Conservation (phyloP, 2,797 vertebrate species). For the Falco concolor region DNA sequence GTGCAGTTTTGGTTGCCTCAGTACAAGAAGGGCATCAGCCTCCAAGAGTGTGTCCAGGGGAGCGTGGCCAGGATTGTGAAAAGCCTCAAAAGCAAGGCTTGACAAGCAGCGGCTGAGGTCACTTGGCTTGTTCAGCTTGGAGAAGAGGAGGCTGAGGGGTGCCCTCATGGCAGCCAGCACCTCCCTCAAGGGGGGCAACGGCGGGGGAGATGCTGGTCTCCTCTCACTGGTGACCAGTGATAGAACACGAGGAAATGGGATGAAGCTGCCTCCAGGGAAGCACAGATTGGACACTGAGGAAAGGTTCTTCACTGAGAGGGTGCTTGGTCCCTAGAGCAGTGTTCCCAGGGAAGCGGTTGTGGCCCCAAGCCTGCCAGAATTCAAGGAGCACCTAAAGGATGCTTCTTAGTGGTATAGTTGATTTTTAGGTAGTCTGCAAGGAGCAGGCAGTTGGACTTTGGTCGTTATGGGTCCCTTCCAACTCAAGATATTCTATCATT, state of each 20-base stretch:
- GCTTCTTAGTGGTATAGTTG: not conserved
- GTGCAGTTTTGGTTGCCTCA: too few relatives aligned
- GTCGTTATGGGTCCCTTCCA: not conserved
- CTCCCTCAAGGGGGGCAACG: not conserved
- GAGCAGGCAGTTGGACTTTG: not conserved
- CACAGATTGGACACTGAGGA: not conserved
- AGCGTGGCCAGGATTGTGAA: not conserved
- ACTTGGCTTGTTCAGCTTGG: not conserved
- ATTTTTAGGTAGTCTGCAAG: not conserved
- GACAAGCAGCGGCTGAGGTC: not conserved
- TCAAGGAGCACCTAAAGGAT: not conserved
- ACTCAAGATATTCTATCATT: not conserved
- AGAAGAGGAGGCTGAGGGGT: not conserved
- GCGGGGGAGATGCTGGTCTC: not conserved
- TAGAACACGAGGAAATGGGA: not conserved
- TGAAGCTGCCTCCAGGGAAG: not conserved
- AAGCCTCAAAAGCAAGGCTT: not conserved
- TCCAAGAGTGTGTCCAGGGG: not conserved
- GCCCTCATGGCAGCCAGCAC: not conserved
- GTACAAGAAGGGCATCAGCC: not conserved
- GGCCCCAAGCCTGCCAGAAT: not conserved
- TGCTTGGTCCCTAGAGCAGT: not conserved
- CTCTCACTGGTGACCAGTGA: not conserved
- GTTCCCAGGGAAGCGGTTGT: not conserved
- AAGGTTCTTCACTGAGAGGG: not conserved